Evolutionary conservation across 2,113 vertebrate species (phyloP).

Genomic region (Mus pahari): DNA sequence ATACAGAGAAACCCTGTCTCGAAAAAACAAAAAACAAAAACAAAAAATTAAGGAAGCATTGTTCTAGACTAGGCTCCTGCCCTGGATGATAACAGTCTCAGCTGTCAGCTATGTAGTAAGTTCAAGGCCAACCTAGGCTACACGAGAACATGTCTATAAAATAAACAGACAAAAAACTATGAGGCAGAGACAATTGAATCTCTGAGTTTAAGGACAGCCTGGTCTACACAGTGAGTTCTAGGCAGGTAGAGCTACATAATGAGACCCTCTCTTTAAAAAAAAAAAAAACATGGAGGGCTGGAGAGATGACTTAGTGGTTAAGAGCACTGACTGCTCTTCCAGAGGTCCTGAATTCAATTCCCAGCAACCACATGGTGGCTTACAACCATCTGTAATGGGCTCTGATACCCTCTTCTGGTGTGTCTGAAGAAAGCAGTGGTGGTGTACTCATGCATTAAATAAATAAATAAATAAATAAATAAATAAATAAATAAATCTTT

Average conservation of each 20-base stretch:
- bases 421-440: too few relatives aligned
- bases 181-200: not conserved
- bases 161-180: not conserved
- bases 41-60: not conserved
- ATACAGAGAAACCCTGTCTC: too few relatives aligned
- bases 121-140: not conserved
- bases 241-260: not conserved
- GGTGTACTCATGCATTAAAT: too few relatives aligned
- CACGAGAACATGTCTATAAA: not conserved
- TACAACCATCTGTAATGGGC: not conserved
- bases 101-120: not conserved
- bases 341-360: not conserved
- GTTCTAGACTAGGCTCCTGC: not conserved
- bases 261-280: not conserved
- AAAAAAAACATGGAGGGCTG: not conserved
- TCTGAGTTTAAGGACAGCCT: not conserved
- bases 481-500: too few relatives aligned
- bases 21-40: too few relatives aligned
- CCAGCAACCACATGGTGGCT: not conserved
- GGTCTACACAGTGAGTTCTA: not conserved
- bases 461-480: too few relatives aligned
- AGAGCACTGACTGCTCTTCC: not conserved
- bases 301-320: not conserved
- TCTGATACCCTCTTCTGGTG: too few relatives aligned
- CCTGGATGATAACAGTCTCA: not conserved